These are phyloP conservation scores for Lepidocyrtinus sp. DNA, from an alignment of 2,888 invertebrate genomes.

Conservation along the genomic window DNA sequence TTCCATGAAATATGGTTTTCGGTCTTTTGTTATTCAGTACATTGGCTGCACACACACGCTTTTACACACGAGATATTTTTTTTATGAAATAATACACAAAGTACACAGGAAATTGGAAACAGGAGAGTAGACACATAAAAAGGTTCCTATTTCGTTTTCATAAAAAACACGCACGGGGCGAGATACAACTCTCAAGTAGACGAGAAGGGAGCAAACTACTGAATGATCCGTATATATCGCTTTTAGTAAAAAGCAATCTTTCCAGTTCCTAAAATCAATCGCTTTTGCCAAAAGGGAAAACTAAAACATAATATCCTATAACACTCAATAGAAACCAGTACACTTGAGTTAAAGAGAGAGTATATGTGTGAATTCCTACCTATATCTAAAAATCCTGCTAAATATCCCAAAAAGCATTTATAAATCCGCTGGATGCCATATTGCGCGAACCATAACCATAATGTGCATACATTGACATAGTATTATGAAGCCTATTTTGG, in stretches of 20 bases:
- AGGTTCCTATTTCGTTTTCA: background rate
- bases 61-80: constrained; percentile 15
- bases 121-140: constrained; percentile 35
- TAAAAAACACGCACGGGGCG: constrained; percentile 8
- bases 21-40: constrained; percentile 16
- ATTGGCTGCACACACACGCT: constrained; percentile 12
- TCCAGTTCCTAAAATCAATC: background rate
- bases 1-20: constrained; percentile 39
- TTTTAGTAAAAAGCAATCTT: background rate
- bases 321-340: background rate
- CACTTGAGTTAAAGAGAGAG: too few relatives aligned
- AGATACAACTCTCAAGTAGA: background rate
- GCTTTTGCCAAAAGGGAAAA: background rate
- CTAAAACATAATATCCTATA: background rate
- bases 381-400: background rate
- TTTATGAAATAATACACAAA: background rate
- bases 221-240: background rate
- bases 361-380: too few relatives aligned
- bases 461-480: background rate
- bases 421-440: background rate
- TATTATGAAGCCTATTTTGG: background rate
- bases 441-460: too few relatives aligned
- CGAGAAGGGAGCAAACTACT: background rate
- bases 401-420: background rate
- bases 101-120: constrained; percentile 58